Base-by-base conservation (phyloP, 2,797 vertebrate genomes). In the Manis pentadactyla region DNA sequence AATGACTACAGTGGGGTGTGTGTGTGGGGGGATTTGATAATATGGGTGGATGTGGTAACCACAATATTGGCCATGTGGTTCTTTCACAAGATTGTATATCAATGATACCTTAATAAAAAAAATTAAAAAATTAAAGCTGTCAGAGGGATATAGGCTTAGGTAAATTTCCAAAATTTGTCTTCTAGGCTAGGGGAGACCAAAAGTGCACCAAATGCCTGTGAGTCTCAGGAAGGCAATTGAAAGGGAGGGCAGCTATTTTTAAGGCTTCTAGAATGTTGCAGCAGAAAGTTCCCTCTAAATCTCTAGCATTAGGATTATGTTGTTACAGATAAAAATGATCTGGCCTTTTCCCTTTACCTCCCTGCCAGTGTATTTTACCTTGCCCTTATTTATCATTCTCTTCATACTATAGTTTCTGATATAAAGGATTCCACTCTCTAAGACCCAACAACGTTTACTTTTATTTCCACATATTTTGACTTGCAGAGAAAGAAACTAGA, bases 111-210 rank as follows among this genome's bases (percentile, higher is more conserved):
- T 11, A 46, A 46, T 46, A 46, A 46, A 46, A 46, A 46, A 46
- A 46, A 46, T 46, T 10, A 11, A 46, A 11, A 46, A 46, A 46
- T 46, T 10, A 46, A 46, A 46, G 46, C 46, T 46, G 46, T 71
- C 7, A 7, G 7, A 39, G n/a, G 25, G 10, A 46, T 46, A 46
- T 9, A 31, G n/a, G 49, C 18, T 23, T 51, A 46, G 18, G 46
- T 81, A 42, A 85, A 59, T 69, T n/a, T 91, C 18, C 39, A 29
- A 49, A 69, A 37, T 71, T 51, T 85, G 37, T 85, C 64, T 34
- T 53, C 31, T 18, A 51, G 64, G 53, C 2, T 31, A 9, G 37
- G 34, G 59, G n/a, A 31, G 39, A 6, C 59, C 57, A 11, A 27
- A 23, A n/a, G 6, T 53, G 14, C 9, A 5, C 7, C 7, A 4